Percentiles rank a stretch among this genome's conserved stretches.
Conservation (phyloP, 2,797 vertebrate genomes). For the Halcyon leucocephala region DNA sequence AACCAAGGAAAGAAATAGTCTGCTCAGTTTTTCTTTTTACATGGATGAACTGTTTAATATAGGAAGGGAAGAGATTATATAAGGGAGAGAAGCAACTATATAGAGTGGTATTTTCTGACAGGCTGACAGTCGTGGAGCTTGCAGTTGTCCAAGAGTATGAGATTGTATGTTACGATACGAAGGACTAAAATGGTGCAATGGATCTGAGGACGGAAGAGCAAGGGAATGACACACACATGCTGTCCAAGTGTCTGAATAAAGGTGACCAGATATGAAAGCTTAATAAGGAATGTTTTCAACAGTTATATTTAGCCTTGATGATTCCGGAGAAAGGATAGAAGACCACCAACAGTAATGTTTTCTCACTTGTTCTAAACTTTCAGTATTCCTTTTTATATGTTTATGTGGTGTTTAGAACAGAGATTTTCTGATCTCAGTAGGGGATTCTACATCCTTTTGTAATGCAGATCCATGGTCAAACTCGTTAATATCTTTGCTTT, state of each 20-base stretch:
- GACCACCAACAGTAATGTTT: not conserved
- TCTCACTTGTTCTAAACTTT: not conserved
- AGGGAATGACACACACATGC: not conserved
- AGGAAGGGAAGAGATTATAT: not conserved
- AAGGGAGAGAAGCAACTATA: not conserved
- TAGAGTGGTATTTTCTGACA: not conserved
- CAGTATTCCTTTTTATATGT: not conserved
- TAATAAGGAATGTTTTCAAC: not conserved
- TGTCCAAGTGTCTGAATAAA: not conserved
- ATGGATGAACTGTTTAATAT: not conserved
- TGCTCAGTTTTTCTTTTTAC: not conserved
- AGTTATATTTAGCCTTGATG: not conserved
- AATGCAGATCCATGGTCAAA: not conserved
- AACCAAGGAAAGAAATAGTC: constrained; percentile 35
- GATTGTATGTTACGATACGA: not conserved
- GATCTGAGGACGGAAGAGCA: not conserved
- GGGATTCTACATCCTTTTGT: not conserved
- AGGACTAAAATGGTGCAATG: not conserved
- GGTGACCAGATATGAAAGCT: not conserved
- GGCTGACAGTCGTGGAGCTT: not conserved
- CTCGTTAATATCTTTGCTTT: not conserved
- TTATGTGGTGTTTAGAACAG: not conserved
- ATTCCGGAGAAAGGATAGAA: not conserved
- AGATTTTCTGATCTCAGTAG: not conserved
- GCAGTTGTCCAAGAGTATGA: not conserved